Evolutionary conservation across 2,797 vertebrate species (phyloP).

Genomic region (Sebastes cheni): DNA sequence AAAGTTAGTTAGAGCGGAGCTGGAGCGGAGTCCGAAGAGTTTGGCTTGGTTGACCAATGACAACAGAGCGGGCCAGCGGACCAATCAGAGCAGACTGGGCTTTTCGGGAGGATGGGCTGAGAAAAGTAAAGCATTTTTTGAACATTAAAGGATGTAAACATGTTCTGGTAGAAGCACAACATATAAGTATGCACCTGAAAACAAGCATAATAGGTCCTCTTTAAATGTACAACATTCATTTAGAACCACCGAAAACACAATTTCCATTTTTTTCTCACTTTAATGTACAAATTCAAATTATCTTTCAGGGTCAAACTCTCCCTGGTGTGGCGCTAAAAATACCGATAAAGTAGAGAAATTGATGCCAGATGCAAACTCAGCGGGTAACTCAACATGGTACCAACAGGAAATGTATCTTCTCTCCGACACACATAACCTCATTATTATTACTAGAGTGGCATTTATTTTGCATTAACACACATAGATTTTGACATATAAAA

Average conservation of each 20-base stretch:
- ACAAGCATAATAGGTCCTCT: no score
- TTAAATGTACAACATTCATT: no score
- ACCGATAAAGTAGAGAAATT: background rate
- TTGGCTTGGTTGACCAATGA: no score
- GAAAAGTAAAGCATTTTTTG: no score
- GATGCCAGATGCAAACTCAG: background rate
- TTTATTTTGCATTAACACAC: slow-evolving; percentile 65
- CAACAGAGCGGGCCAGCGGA: no score
- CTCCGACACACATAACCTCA: background rate
- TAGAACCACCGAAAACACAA: background rate
- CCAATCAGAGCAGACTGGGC: no score
- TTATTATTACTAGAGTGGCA: slow-evolving; percentile 20
- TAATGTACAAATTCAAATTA: background rate
- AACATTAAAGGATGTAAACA: no score
- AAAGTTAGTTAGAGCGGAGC: no score
- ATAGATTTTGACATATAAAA: slow-evolving; percentile 45
- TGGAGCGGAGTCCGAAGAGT: no score
- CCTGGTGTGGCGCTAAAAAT: background rate
- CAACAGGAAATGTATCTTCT: background rate
- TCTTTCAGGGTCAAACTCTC: background rate
- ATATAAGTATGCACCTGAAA: no score
- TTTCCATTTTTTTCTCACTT: background rate
- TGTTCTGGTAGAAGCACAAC: no score
- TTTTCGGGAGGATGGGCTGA: no score
- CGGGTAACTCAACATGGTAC: background rate